Percentiles rank a stretch among this genome's conserved stretches.
Conservation (phyloP, 2,888 invertebrate genomes). For the Caradrina clavipalpis region DNA sequence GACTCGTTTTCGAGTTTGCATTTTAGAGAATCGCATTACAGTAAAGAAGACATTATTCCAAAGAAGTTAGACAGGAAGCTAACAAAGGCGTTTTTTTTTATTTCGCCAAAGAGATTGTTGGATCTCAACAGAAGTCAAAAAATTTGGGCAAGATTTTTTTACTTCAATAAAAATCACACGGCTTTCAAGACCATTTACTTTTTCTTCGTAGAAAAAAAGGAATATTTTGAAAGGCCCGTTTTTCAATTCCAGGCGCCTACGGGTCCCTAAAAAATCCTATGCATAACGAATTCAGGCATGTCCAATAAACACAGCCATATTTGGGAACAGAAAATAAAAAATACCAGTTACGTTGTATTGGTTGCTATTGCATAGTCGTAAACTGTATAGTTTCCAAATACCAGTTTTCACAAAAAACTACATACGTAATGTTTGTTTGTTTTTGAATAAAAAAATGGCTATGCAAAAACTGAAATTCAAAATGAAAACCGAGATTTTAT, state of each 20-base stretch:
- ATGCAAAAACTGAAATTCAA: no score
- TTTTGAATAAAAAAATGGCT: no score
- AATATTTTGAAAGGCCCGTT: not conserved
- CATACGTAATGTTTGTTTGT: not conserved
- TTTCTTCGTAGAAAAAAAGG: not conserved
- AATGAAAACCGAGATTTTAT: no score
- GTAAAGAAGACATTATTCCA: no score
- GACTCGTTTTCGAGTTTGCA: no score
- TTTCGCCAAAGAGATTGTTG: no score
- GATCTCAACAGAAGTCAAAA: not conserved
- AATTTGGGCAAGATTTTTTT: not conserved
- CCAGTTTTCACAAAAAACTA: conserved; percentile 14
- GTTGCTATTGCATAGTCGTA: conserved; percentile 13
- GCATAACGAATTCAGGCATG: conserved; percentile 18
- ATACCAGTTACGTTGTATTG: conserved; percentile 20
- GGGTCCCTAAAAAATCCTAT: conserved; percentile 2
- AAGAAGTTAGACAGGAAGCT: no score
- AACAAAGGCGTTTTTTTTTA: no score
- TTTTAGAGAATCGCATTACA: no score
- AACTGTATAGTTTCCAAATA: conserved; percentile 25
- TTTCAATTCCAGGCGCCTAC: not conserved
- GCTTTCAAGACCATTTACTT: not conserved
- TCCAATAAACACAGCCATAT: conserved; percentile 24
- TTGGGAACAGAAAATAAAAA: conserved; percentile 24
- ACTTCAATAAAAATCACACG: not conserved